phyloP scores from a whole-genome alignment of 2,797 vertebrate genomes.

The Arctocebus calabarensis region DNA sequence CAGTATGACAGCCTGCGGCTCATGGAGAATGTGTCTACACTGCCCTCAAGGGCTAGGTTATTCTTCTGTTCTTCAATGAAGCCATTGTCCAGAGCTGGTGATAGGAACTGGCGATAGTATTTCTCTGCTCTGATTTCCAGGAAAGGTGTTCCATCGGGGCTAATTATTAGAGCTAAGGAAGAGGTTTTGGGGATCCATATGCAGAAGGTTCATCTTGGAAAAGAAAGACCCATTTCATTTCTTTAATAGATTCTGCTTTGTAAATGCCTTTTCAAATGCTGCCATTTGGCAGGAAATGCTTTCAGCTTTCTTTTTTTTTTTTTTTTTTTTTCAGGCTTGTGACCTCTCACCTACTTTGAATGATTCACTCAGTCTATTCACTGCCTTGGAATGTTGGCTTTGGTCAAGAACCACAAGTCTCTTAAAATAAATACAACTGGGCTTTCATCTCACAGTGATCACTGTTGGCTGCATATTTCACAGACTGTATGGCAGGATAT shows the following conservation, averaged over 20 bases:
- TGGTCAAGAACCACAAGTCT: conserved; percentile 88
- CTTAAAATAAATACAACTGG: conserved; percentile 88
- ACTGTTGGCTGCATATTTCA: conserved; percentile 90
- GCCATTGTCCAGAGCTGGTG: conserved; percentile 24
- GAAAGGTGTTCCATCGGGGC: conserved; percentile 17
- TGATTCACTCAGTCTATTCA: conserved; percentile 88
- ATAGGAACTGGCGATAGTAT: background rate
- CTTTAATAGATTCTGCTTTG: conserved; percentile 45
- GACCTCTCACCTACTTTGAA: conserved; percentile 91
- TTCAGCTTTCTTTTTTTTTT: conserved; percentile 80
- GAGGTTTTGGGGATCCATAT: background rate
- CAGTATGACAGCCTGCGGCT: background rate
- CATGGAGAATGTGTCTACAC: conserved; percentile 11
- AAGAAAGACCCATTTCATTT: conserved; percentile 37
- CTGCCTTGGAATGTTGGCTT: conserved; percentile 88
- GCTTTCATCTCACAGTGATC: conserved; percentile 89
- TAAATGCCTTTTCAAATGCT: conserved; percentile 76
- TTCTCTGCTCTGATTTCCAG: conserved; percentile 45
- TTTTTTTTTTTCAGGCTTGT: conserved; percentile 80
- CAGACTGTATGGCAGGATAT: conserved; percentile 89
- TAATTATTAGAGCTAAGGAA: conserved; percentile 45
- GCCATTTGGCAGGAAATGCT: conserved; percentile 73
- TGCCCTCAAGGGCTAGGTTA: conserved; percentile 31
- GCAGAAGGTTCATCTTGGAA: conserved; percentile 61
- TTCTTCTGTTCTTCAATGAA: background rate